Conservation (phyloP, 2,888 invertebrate species). For the Tetranychus piercei region DNA sequence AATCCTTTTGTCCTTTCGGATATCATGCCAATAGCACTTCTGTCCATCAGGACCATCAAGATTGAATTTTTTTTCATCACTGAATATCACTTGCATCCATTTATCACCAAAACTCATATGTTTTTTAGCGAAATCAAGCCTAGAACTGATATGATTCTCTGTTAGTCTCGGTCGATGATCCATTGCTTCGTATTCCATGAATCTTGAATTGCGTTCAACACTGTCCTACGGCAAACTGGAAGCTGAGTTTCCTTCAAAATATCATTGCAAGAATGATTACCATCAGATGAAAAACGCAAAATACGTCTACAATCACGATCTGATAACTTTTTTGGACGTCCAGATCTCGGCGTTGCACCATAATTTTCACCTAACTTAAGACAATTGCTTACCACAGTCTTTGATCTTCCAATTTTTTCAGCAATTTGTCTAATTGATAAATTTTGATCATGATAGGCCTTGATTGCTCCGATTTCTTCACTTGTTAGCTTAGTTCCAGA, state of each 20-base stretch:
- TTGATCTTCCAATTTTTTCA: neutral
- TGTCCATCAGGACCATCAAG: conserved; percentile 27
- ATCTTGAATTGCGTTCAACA: neutral
- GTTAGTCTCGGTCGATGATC: conserved; percentile 6
- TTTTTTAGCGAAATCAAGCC: conserved; percentile 12
- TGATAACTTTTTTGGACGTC: neutral
- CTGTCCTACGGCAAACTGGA: neutral
- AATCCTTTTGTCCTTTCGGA: conserved; percentile 24
- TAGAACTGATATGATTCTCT: neutral
- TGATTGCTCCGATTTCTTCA: neutral
- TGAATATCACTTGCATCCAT: conserved; percentile 23
- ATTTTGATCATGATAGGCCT: neutral
- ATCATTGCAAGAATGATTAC: neutral
- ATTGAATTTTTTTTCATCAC: conserved; percentile 28
- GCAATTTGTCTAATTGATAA: neutral
- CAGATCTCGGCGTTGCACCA: neutral
- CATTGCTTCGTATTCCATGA: conserved; percentile 8
- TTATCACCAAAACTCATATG: conserved; percentile 14
- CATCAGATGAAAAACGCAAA: neutral
- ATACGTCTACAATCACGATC: neutral
- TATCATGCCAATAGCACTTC: conserved; percentile 25
- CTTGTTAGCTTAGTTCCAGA: neutral
- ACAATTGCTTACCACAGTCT: neutral
- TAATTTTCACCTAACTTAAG: neutral
- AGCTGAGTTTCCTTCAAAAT: neutral